These are phyloP conservation scores for Salvelinus alpinus DNA, from an alignment of 2,113 vertebrate genomes.

Conservation along the genomic window DNA sequence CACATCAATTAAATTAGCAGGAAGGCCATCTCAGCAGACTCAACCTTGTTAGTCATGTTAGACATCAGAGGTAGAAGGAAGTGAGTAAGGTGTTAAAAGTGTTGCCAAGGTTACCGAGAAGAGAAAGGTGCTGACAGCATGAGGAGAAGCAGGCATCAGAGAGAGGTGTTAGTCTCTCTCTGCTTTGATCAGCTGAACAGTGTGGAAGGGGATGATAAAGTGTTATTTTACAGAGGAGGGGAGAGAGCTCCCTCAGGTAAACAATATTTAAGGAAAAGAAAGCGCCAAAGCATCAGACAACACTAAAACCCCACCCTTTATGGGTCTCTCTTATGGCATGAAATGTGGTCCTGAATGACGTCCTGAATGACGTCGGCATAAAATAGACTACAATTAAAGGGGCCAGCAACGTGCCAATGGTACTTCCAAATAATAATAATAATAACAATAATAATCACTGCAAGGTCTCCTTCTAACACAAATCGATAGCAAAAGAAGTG, in stretches of 20 bases:
- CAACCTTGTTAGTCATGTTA: not conserved
- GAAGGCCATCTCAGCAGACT: not conserved
- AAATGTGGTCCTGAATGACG: not conserved
- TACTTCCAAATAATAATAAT: not conserved
- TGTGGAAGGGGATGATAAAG: not conserved
- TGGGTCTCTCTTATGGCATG: constrained; percentile 5
- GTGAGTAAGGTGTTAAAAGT: not conserved
- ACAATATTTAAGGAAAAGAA: not conserved
- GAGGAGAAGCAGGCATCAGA: not conserved
- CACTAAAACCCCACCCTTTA: constrained; percentile 19
- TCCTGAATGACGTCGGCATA: not conserved
- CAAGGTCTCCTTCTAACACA: constrained; percentile 8
- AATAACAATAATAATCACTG: not conserved
- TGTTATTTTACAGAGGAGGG: constrained; percentile 13
- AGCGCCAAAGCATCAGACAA: constrained; percentile 12
- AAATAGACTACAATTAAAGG: not conserved
- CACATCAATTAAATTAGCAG: not conserved
- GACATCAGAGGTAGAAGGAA: not conserved
- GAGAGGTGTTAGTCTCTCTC: not conserved
- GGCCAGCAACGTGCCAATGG: not conserved
- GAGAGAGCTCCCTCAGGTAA: constrained; percentile 8
- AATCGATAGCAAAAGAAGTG: constrained; percentile 12
- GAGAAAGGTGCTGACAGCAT: not conserved
- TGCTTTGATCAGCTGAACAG: constrained; percentile 19
- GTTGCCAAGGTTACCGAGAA: constrained; percentile 6